Conservation (phyloP, 2,113 vertebrate genomes). For the Myotis davidii region DNA sequence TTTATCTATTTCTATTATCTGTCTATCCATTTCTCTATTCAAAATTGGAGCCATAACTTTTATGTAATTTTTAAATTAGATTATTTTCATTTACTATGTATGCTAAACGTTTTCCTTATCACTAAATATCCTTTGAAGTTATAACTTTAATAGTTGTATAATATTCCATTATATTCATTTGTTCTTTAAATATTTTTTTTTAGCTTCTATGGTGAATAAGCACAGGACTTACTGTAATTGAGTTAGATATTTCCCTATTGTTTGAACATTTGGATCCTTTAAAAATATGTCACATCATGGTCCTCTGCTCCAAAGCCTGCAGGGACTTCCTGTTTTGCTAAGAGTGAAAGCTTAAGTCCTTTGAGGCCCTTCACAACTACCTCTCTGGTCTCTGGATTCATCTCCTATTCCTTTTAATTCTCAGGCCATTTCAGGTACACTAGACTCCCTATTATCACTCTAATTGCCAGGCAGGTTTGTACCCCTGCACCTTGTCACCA, state of each 20-base stretch:
- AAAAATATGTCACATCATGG: neutral
- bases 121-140: neutral
- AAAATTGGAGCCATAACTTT: neutral
- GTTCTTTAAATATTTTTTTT: neutral
- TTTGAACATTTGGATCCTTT: neutral
- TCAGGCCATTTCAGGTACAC: neutral
- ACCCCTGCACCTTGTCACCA: neutral
- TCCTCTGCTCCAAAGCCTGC: neutral
- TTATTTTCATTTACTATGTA: neutral
- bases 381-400: neutral
- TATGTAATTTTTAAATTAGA: neutral
- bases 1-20: neutral
- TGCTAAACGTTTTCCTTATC: neutral
- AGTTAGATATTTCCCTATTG: neutral
- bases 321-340: neutral
- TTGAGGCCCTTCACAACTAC: neutral
- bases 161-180: neutral
- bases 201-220: neutral
- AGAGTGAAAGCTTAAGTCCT: neutral
- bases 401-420: neutral
- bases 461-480: neutral
- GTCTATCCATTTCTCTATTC: neutral
- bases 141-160: neutral
- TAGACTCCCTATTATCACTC: neutral
- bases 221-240: neutral